phyloP scores from a whole-genome alignment of 2,888 invertebrate species.

The Charanyca ferruginea region DNA sequence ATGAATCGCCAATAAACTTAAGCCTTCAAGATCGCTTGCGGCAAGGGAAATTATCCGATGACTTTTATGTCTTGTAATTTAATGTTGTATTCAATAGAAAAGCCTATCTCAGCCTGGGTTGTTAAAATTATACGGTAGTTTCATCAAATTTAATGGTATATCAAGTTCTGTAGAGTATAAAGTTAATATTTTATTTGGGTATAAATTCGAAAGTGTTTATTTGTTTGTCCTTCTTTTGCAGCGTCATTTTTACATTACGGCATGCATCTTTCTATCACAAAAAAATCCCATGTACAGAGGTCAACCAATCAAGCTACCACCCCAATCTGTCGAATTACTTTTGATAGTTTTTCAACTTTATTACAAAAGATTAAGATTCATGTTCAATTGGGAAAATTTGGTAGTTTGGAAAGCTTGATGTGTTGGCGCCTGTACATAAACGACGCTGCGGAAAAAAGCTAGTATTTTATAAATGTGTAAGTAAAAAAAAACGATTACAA shows the following conservation, averaged over 20 bases:
- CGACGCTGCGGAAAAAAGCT: too few relatives aligned
- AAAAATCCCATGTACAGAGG: too few relatives aligned
- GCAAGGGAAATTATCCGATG: constrained; percentile 7
- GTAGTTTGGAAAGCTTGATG: too few relatives aligned
- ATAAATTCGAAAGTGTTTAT: background rate
- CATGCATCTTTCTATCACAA: too few relatives aligned
- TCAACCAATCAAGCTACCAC: too few relatives aligned
- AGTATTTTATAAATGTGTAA: too few relatives aligned
- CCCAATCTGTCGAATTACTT: too few relatives aligned
- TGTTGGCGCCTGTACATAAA: too few relatives aligned
- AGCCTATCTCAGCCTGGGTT: background rate
- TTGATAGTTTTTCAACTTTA: too few relatives aligned
- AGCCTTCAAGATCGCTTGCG: constrained; percentile 7
- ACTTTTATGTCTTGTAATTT: constrained; percentile 40
- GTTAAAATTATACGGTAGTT: constrained; percentile 1
- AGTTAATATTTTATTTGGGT: background rate
- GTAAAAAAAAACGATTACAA: too few relatives aligned
- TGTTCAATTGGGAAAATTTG: too few relatives aligned
- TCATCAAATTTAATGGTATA: background rate
- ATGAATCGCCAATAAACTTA: constrained; percentile 29
- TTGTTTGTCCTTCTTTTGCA: background rate
- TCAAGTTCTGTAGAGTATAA: background rate
- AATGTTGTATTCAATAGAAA: constrained; percentile 11
- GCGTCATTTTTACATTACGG: background rate
- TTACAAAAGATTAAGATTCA: too few relatives aligned